Conservation (phyloP, 2,888 invertebrate genomes). For the Apeira syringaria region DNA sequence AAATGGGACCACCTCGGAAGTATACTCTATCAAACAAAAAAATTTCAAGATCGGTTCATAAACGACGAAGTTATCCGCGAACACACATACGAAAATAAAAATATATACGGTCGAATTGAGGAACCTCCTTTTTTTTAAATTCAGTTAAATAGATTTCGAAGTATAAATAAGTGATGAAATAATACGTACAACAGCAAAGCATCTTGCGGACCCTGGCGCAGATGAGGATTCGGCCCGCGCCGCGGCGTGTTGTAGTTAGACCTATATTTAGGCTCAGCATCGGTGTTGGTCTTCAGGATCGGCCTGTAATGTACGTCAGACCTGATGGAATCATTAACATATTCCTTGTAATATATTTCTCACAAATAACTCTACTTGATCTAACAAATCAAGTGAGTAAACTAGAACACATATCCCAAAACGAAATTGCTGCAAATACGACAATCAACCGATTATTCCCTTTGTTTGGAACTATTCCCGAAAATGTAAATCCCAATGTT, state of each 20-base stretch:
- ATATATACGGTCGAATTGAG: no score
- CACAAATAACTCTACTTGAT: background rate
- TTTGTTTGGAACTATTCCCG: no score
- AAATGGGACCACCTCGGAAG: no score
- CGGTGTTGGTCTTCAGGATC: constrained; percentile 65
- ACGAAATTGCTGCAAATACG: background rate
- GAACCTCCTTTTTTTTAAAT: no score
- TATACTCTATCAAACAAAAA: no score
- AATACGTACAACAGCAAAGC: constrained; percentile 89
- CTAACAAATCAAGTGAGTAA: background rate
- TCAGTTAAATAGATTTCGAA: no score
- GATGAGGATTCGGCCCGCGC: constrained; percentile 87
- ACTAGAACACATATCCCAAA: background rate
- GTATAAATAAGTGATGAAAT: background rate
- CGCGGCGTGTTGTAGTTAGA: constrained; percentile 83
- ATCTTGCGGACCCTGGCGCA: constrained; percentile 92
- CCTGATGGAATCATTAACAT: background rate
- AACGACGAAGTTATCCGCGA: no score
- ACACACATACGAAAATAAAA: no score
- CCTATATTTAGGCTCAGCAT: constrained; percentile 81
- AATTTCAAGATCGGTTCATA: no score
- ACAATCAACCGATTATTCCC: no score
- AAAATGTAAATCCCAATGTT: no score
- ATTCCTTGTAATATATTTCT: background rate
- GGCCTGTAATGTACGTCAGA: constrained; percentile 54